Percentiles rank a stretch among this genome's conserved stretches.
These are phyloP conservation scores for Phaenicophaeus curvirostris DNA, from an alignment of 2,797 vertebrate genomes.

Conservation along the genomic window DNA sequence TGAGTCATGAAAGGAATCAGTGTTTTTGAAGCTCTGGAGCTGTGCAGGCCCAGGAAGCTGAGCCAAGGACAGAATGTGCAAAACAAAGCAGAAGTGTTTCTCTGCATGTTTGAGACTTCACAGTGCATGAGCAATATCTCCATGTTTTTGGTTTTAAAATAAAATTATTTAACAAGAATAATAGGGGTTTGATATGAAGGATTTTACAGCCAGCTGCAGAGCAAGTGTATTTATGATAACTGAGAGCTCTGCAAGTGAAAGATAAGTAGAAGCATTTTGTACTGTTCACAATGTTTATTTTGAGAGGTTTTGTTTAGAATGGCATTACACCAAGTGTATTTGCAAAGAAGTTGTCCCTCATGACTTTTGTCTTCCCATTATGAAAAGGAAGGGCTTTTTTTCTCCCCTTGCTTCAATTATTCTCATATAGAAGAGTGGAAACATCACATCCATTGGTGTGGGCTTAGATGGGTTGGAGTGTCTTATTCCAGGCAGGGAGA, in stretches of 20 bases:
- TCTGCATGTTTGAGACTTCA: background rate
- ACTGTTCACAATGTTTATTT: background rate
- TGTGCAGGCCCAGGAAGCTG: background rate
- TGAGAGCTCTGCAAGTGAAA: background rate
- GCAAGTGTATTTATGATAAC: background rate
- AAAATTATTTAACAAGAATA: background rate
- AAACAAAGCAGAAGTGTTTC: background rate
- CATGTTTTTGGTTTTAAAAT: background rate
- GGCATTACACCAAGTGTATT: background rate
- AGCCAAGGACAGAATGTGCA: background rate
- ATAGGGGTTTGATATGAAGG: background rate
- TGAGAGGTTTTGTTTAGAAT: background rate
- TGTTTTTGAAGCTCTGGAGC: background rate
- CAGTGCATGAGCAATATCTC: background rate
- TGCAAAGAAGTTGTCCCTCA: background rate
- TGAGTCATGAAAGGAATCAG: background rate
- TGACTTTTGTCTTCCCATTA: background rate
- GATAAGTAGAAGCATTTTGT: background rate
- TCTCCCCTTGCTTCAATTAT: background rate
- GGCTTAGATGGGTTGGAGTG: background rate
- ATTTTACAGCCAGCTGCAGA: background rate
- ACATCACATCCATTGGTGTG: background rate
- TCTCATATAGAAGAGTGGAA: background rate
- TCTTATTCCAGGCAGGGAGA: background rate
- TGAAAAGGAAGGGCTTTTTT: background rate